Percentiles rank a stretch among this genome's conserved stretches.
These are phyloP conservation scores for Turdus rufiventris DNA, from an alignment of 2,113 vertebrate species.

Conservation along the genomic window DNA sequence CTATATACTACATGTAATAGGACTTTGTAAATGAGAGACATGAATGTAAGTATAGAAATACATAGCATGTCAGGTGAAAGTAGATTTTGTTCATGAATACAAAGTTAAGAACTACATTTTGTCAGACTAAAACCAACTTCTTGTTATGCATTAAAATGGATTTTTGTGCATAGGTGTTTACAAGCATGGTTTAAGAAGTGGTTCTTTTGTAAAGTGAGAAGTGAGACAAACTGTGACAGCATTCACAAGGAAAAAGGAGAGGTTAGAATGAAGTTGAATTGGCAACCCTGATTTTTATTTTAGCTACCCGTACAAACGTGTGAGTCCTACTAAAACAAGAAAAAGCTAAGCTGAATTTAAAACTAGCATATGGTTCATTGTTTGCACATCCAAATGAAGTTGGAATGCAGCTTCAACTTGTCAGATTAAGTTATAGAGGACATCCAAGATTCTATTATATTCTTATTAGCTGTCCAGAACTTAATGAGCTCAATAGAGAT, in stretches of 20 bases:
- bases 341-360: constrained; percentile 27
- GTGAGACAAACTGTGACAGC: neutral
- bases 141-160: neutral
- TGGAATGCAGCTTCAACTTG: constrained; percentile 62
- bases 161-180: neutral
- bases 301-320: neutral
- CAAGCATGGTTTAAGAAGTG: neutral
- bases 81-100: neutral
- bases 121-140: neutral
- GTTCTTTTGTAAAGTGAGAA: neutral
- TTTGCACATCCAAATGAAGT: constrained; percentile 64
- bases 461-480: constrained; percentile 67
- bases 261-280: neutral
- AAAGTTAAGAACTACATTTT: neutral
- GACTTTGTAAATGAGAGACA: neutral
- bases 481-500: constrained; percentile 66
- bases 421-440: constrained; percentile 66
- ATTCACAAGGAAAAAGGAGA: neutral
- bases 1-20: neutral
- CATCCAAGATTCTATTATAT: constrained; percentile 68
- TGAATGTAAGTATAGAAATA: neutral
- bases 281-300: neutral
- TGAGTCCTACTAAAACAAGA: neutral
- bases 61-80: neutral
- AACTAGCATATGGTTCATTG: constrained; percentile 52